Evolutionary conservation across 2,113 vertebrate species (phyloP).

Genomic region (Triplophysa rosa): DNA sequence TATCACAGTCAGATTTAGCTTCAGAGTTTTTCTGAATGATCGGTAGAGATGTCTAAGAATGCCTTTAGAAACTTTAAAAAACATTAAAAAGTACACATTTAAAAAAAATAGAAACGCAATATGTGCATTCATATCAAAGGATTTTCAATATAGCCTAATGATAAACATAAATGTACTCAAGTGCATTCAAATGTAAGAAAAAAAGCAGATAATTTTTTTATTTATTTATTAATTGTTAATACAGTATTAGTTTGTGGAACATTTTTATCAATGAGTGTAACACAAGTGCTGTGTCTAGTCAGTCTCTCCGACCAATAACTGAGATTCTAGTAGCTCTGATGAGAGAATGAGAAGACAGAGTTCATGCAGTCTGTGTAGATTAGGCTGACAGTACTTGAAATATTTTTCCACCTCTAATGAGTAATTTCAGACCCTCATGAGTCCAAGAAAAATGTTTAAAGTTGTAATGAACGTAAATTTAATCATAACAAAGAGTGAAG

Average conservation of each 20-base stretch:
- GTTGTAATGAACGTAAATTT: conserved; percentile 64
- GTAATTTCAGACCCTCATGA: conserved; percentile 57
- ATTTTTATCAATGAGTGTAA: neutral
- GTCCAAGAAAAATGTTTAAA: conserved; percentile 71
- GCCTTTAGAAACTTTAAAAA: no score
- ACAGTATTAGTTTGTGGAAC: no score
- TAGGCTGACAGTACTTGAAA: conserved; percentile 37
- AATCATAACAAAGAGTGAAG: conserved; percentile 64
- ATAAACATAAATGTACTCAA: no score
- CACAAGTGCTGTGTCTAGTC: neutral
- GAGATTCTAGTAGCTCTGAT: conserved; percentile 1
- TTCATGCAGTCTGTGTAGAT: conserved; percentile 33
- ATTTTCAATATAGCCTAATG: no score
- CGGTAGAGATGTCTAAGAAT: no score
- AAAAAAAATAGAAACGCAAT: no score
- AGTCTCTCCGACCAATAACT: neutral
- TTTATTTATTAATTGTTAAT: no score
- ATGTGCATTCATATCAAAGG: no score
- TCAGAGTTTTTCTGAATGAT: neutral
- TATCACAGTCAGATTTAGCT: conserved; percentile 33
- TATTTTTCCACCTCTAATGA: conserved; percentile 28
- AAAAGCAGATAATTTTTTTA: no score
- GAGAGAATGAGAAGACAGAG: conserved; percentile 5
- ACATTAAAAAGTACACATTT: no score
- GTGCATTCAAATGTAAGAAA: no score